Base-by-base conservation (phyloP, 2,797 vertebrate species). In the Sebastes itinus region DNA sequence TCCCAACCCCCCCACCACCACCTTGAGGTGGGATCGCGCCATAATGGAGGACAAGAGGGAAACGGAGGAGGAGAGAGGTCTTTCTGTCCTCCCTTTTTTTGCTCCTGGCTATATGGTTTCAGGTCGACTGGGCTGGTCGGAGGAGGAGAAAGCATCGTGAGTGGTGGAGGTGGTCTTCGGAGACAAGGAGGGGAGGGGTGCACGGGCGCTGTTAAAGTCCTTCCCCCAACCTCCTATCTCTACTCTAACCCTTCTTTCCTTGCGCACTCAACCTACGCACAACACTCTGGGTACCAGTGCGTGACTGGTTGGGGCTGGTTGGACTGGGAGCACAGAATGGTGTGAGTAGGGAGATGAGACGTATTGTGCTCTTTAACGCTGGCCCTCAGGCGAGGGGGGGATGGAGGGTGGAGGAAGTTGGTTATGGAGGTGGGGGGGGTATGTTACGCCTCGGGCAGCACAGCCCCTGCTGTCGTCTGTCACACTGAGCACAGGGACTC, bases 381-480 rank as follows among this genome's bases (percentile, higher is more conserved):
- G 81, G 81, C 82, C 92, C 91, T 89, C 73, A 11, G 89, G 92
- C 86, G 78, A 79, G 18, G 32, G 49, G 42, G 82, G 61, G 78
- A 46, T 61, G 80, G 78, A 75, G 72, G 81, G 68, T 82, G 72
- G 75, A 82, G 59, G 74, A 82, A 72, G 87, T 28, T 78, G 82
- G 85, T 87, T 87, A 81, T 86, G 74, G 65, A 73, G 82, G 67
- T n/a, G 63, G 33, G 62, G 62, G 35, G 61, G 75, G 55, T 69
- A 69, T 68, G 78, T 87, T 86, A 42, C 32, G 92, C 93, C 90
- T 75, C 62, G 12, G 89, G 93, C 91, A 76, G 79, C 87, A 77
- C 75, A 82, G 81, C 72, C 75, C 88, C 88, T 94, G 90, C 91
- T 93, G 93, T 94, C 65, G 71, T 79, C 89, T 84, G 83, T 92